phyloP scores from a whole-genome alignment of 2,888 invertebrate genomes.

The Argyra leucocephala region DNA sequence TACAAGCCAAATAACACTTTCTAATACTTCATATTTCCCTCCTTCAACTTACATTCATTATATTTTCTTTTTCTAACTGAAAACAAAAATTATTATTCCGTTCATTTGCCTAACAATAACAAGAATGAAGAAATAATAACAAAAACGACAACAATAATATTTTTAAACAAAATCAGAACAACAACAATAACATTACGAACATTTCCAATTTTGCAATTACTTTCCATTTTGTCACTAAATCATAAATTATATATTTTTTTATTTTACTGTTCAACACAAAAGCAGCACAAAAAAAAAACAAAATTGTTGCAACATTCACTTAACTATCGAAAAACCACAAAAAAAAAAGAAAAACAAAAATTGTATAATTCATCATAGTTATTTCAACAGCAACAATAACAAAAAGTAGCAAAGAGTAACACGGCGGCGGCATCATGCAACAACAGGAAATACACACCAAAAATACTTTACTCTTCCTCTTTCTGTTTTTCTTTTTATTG shows the following conservation, averaged over 20 bases:
- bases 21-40: too few relatives aligned
- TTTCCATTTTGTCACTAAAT: background rate
- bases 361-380: background rate
- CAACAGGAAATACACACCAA: slow-evolving; percentile 1
- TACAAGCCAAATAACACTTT: too few relatives aligned
- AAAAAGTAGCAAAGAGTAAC: background rate
- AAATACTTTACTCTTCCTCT: background rate
- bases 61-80: too few relatives aligned
- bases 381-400: background rate
- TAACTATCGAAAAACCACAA: background rate
- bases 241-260: background rate
- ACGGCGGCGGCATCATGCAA: background rate
- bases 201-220: too few relatives aligned
- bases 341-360: background rate
- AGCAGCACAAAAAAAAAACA: background rate
- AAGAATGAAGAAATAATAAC: too few relatives aligned
- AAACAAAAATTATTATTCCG: too few relatives aligned
- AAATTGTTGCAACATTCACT: background rate
- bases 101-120: too few relatives aligned
- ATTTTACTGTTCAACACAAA: too few relatives aligned
- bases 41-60: too few relatives aligned
- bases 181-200: too few relatives aligned
- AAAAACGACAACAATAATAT: too few relatives aligned
- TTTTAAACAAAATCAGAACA: too few relatives aligned
- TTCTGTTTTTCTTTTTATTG: background rate